Percentiles rank a stretch among this genome's conserved stretches.
Evolutionary conservation across 2,888 invertebrate genomes (phyloP).

Genomic region (Agapostemon virescens): DNA sequence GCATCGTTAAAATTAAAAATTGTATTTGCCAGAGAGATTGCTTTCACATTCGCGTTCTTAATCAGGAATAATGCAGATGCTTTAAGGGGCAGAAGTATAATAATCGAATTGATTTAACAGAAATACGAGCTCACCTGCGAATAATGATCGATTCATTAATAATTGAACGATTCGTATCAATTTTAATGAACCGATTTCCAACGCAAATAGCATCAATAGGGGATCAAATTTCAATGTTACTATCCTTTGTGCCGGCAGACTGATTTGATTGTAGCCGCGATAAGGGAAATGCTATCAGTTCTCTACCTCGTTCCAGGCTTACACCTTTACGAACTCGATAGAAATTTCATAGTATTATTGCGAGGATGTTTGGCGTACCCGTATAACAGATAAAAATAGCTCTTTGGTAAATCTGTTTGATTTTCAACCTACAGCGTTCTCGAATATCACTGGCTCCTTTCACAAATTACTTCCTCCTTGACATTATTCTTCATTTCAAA

Average conservation of each 20-base stretch:
- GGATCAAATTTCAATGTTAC: constrained; percentile 9
- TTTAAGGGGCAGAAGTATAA: background rate
- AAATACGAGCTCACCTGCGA: background rate
- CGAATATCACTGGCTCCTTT: background rate
- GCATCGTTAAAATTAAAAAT: background rate
- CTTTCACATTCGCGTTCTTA: background rate
- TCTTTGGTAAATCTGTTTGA: background rate
- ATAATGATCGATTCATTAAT: background rate
- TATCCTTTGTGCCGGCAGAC: constrained; percentile 15
- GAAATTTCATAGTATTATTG: constrained; percentile 5
- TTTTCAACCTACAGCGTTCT: background rate
- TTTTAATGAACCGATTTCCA: background rate
- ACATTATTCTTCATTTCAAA: background rate
- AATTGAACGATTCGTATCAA: background rate
- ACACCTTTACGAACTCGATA: constrained; percentile 5
- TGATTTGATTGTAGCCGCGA: constrained; percentile 30
- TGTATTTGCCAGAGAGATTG: background rate
- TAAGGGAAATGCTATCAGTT: constrained; percentile 21
- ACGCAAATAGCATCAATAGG: constrained; percentile 13
- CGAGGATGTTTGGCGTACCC: background rate
- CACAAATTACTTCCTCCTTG: background rate
- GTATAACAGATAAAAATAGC: background rate
- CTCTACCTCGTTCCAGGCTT: background rate
- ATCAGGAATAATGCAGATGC: background rate
- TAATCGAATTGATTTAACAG: background rate